These are phyloP conservation scores for Zophobas atratus DNA, from an alignment of 1,140 invertebrate genomes.

Conservation along the genomic window DNA sequence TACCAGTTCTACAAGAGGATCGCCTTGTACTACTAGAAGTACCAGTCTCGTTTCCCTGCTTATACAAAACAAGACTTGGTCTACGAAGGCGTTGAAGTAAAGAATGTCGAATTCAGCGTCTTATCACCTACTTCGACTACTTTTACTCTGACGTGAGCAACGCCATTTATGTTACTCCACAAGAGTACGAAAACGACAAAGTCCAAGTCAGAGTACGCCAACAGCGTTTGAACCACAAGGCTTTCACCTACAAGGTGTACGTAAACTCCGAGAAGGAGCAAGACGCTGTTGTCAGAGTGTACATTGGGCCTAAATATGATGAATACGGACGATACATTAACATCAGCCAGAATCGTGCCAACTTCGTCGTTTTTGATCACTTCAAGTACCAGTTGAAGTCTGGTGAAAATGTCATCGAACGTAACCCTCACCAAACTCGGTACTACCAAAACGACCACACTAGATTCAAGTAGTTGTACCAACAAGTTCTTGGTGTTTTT, in stretches of 20 bases:
- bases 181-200: slow-evolving; percentile 50
- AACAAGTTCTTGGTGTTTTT: no score
- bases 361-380: slow-evolving; percentile 76
- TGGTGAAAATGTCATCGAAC: slow-evolving; percentile 78
- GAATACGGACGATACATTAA: slow-evolving; percentile 69
- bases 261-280: slow-evolving; percentile 72
- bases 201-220: slow-evolving; percentile 69
- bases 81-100: slow-evolving; percentile 75
- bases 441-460: no score
- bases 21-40: slow-evolving; percentile 68
- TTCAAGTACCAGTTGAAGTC: slow-evolving; percentile 72
- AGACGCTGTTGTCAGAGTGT: slow-evolving; percentile 75
- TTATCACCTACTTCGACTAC: slow-evolving; percentile 82
- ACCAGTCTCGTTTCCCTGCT: slow-evolving; percentile 65
- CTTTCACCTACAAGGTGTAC: slow-evolving; percentile 75
- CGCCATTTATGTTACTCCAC: slow-evolving; percentile 69
- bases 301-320: slow-evolving; percentile 80
- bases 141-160: slow-evolving; percentile 79
- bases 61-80: slow-evolving; percentile 75
- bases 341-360: slow-evolving; percentile 70
- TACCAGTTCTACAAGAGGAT: slow-evolving; percentile 76
- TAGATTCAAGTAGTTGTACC: no score
- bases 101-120: slow-evolving; percentile 74
- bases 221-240: slow-evolving; percentile 74
- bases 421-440: slow-evolving; percentile 61